These are phyloP conservation scores for Aegotheles bennettii DNA, from an alignment of 2,113 vertebrate genomes.

Conservation along the genomic window DNA sequence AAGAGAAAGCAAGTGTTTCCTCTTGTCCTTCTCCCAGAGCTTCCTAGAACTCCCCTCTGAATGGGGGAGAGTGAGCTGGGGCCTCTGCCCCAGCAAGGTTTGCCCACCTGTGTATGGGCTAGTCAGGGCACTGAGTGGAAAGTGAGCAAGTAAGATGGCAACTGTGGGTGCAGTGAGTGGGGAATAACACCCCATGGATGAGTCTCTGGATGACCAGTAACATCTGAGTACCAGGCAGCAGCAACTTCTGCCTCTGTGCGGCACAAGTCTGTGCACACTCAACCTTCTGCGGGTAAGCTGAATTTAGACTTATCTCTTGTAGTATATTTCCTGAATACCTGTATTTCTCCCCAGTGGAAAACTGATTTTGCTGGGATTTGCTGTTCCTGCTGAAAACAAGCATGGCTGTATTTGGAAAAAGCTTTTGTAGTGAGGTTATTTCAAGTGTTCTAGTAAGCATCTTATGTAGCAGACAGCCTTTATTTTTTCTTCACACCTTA, in stretches of 20 bases:
- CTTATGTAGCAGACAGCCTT: neutral
- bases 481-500: neutral
- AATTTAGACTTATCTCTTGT: neutral
- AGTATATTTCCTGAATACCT: neutral
- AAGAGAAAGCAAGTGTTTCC: neutral
- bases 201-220: neutral
- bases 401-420: neutral
- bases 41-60: neutral
- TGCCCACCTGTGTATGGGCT: neutral
- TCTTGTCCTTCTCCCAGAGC: neutral
- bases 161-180: neutral
- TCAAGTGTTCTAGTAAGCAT: neutral
- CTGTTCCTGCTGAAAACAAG: neutral
- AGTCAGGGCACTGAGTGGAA: neutral
- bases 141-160: neutral
- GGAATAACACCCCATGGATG: neutral
- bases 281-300: neutral
- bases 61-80: rapidly evolving
- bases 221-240: neutral
- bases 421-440: neutral
- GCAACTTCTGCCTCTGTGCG: neutral
- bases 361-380: neutral
- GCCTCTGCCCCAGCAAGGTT: neutral
- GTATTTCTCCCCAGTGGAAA: neutral
- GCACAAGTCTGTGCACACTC: neutral